Conservation (phyloP, 2,888 invertebrate genomes). For the Eupithecia exiguata region DNA sequence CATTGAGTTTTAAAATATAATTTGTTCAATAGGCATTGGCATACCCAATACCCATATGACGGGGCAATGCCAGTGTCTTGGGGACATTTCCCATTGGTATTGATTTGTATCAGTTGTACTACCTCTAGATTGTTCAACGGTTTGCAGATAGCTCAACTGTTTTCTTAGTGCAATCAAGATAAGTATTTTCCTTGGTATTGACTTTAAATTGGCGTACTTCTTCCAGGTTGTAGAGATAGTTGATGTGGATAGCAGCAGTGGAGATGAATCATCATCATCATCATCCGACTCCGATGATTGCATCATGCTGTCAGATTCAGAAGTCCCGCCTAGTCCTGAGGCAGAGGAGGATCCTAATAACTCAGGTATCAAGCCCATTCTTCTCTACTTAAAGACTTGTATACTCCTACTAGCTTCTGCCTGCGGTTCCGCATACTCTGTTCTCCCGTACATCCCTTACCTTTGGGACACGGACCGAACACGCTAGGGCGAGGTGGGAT, state of each 20-base stretch:
- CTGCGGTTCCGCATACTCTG: too few species aligned
- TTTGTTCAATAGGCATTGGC: not conserved
- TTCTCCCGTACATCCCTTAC: too few species aligned
- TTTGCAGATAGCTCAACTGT: not conserved
- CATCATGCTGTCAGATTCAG: conserved; percentile 93
- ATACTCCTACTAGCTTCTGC: too few species aligned
- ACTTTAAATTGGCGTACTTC: not conserved
- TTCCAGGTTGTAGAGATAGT: conserved; percentile 89
- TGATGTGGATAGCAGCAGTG: conserved; percentile 87
- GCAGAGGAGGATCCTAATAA: conserved; percentile 95
- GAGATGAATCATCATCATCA: conserved; percentile 80
- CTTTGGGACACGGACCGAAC: too few species aligned
- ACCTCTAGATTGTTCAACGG: not conserved
- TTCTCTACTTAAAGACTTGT: not conserved
- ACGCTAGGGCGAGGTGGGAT: too few species aligned
- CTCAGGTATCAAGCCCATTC: conserved; percentile 84
- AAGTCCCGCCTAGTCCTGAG: conserved; percentile 90
- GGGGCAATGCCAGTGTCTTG: not conserved
- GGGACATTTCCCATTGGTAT: not conserved
- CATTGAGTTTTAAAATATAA: not conserved
- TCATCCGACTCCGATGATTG: conserved; percentile 92
- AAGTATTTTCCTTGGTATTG: not conserved
- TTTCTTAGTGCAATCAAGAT: not conserved
- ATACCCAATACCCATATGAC: not conserved
- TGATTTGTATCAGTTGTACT: not conserved